phyloP scores from a whole-genome alignment of 2,888 invertebrate species.

The Nemotelus nigrinus region DNA sequence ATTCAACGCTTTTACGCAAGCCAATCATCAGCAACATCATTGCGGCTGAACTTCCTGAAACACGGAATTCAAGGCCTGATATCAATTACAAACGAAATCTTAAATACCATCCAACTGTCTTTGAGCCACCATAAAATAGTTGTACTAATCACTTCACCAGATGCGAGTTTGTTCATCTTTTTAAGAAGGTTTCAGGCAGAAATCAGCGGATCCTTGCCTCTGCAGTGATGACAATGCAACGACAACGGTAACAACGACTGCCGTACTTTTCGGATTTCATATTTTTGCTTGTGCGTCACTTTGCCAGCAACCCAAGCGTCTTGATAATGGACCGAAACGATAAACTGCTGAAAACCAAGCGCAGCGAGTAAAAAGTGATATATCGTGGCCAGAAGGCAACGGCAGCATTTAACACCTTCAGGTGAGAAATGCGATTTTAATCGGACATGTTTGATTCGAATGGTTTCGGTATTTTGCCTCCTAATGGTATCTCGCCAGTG shows the following conservation, averaged over 20 bases:
- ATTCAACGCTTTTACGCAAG: no score
- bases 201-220: neutral
- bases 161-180: conserved; percentile 12
- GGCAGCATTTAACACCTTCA: conserved; percentile 52
- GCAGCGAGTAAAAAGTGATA: conserved; percentile 24
- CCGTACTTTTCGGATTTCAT: conserved; percentile 9
- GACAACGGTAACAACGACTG: conserved; percentile 6
- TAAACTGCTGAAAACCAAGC: conserved; percentile 29
- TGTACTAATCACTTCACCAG: conserved; percentile 27
- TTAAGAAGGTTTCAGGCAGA: neutral
- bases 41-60: neutral
- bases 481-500: conserved; percentile 59
- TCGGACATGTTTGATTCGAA: conserved; percentile 66
- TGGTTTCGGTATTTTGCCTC: conserved; percentile 56
- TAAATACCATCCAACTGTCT: conserved; percentile 3
- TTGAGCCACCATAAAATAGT: conserved; percentile 19
- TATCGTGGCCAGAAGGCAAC: conserved; percentile 39
- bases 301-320: conserved; percentile 32
- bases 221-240: neutral
- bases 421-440: conserved; percentile 66
- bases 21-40: neutral
- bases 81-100: neutral
- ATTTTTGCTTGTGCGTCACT: neutral
- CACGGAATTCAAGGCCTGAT: no score
- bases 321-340: conserved; percentile 39